Evolutionary conservation across 2,888 invertebrate genomes (phyloP).

Genomic region (Bugula neritina): DNA sequence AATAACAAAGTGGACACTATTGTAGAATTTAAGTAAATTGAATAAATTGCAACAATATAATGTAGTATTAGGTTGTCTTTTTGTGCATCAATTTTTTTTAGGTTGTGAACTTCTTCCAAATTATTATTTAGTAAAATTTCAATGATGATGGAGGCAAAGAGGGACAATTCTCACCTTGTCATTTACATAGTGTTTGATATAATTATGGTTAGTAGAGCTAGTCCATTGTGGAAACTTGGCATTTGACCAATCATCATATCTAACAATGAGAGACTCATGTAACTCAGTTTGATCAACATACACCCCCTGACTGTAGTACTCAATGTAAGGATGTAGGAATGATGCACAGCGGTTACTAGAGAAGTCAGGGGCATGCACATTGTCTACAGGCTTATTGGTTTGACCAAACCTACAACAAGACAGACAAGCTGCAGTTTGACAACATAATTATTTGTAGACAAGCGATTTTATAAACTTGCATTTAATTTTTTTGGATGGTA

Average conservation of each 20-base stretch:
- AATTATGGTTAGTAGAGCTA: slow-evolving; percentile 16
- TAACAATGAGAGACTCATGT: slow-evolving; percentile 24
- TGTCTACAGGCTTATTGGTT: slow-evolving; percentile 17
- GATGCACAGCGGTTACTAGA: slow-evolving; percentile 12
- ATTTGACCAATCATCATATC: slow-evolving; percentile 25
- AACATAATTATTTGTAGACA: too few relatives aligned
- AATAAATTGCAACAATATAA: too few relatives aligned
- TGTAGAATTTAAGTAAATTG: too few relatives aligned
- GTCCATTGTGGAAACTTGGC: slow-evolving; percentile 27
- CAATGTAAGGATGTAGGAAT: slow-evolving; percentile 21
- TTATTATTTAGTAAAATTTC: background rate
- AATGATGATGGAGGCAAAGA: background rate
- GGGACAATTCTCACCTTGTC: slow-evolving; percentile 20
- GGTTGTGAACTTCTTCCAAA: too few relatives aligned
- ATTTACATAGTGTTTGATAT: slow-evolving; percentile 25
- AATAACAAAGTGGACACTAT: too few relatives aligned
- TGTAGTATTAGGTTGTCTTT: too few relatives aligned
- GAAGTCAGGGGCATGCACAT: slow-evolving; percentile 27
- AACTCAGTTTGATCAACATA: slow-evolving; percentile 18
- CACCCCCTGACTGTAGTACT: slow-evolving; percentile 19
- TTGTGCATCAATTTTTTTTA: too few relatives aligned
- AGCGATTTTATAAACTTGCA: too few relatives aligned
- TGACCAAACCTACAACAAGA: slow-evolving; percentile 16
- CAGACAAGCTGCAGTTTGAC: too few relatives aligned
- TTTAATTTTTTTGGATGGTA: too few relatives aligned